Base-by-base conservation (phyloP, 2,797 vertebrate species). In the Bradypodion ventrale region DNA sequence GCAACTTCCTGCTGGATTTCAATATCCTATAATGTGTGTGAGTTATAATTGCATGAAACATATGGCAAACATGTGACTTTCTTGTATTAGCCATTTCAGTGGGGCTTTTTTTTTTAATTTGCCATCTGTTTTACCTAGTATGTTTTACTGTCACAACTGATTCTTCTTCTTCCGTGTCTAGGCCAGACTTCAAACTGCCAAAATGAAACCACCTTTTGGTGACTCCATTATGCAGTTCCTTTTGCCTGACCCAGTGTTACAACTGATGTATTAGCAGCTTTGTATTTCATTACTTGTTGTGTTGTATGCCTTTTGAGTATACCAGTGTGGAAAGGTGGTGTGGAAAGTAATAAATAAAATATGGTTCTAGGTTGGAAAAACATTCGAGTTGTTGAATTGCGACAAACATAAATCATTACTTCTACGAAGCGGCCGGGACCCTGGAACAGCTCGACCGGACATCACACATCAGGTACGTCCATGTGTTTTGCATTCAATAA, bases 341-440 rank as follows among this genome's bases (percentile, higher is more conserved):
- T 32, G 3, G 19, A 78, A 80, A 23, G 1, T 66, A 63, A 37
- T 32, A 21, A 72, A 40, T 37, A 49, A 77, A 23, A 83, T 15
- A 15, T 70, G 8, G 5, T 40, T 85, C 7, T 87, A 99, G 99
- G 98, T 97, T 35, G 98, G 99, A 62, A 99, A 99, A 95, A 97
- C 97, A 0, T 99, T 98, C 60, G 98, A 99, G 87, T 93, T 99
- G 49, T 94, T 99, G 49, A 99, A 98, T 93, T 99, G 99, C 69
- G 99, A 99, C 92, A 98, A 97, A 72, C 99, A 99, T 91, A 99
- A 98, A 90, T 97, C 96, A 29, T 86, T 98, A 79, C 95, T 99
- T 80, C 72, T 98, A 29, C 98, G 98, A 92, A 97, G 93, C 62
- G 98, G 98, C 83, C 96, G 98, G 79, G 97, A 99, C 85, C 98